Evolutionary conservation across 2,797 vertebrate species (phyloP), one percentile per base, ranked within the genome.

Genomic region (Gorsachius magnificus): DNA sequence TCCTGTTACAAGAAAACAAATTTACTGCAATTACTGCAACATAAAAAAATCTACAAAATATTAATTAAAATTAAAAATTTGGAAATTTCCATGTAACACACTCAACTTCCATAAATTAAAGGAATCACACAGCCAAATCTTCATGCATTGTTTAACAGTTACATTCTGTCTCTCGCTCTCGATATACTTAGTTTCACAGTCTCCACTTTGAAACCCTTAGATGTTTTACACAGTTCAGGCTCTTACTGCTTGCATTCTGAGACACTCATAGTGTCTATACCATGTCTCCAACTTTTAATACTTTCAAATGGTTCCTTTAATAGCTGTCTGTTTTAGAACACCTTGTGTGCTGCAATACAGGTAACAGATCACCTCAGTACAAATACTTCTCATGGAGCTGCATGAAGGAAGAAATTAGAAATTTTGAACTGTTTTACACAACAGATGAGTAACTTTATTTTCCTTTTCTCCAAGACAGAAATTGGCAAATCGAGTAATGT

Each of bases 391-490:
- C 24, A 28, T 70, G 50, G 24, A 83, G 24, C 9, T 76, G 28
- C 0, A 0, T n/a, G 54, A 74, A 56, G 8, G 13, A 56, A 83
- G 54, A 77, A 54, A 18, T 0, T 16, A 31, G 41, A 22, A 48
- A 45, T 76, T 66, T 50, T 33, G 5, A 91, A 60, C 36, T 56
- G 22, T 31, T 75, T 88, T 19, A 66, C 8, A n/a, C 8, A 84
- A 19, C 4, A 63, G 51, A 78, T 74, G 13, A 75, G 35, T 84
- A 87, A 93, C 3, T 4, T 26, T 5, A 38, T 28, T 74, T 64
- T 17, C 43, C 68, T 74, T 74, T 93, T 51, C 78, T 97, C 58
- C 46, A 87, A 98, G 98, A 92, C 89, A 53, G 96, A 98, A 85
- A 51, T 22, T 74, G 88, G 95, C 57, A 87, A 92, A 71, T 45